Evolutionary conservation across 2,888 invertebrate species (phyloP), one percentile per base, ranked within the genome.

Genomic region (Synanthedon andrenaeformis): DNA sequence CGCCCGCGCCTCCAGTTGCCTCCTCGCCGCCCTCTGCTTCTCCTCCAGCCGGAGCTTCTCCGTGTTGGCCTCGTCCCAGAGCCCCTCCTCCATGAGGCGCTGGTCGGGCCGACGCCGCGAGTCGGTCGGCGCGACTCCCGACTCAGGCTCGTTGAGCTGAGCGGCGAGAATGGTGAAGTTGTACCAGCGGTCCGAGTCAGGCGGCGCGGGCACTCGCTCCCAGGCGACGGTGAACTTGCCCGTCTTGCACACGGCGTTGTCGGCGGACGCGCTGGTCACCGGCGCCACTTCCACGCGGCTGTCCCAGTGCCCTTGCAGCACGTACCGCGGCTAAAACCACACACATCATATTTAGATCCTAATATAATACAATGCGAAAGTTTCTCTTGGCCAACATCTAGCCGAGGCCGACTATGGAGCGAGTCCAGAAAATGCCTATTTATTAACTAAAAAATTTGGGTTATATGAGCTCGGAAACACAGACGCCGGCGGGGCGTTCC

Each of bases 61-160:
- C 1, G 86, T 75, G 82, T 98, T 98, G 56, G 97, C 97, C 59
- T 94, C 94, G 69, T 97, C 95, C 95, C 97, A 97, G 54, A 89
- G 88, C 3, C 97, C 97, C 58, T 95, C 91, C 82, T 99, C 98
- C 99, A 99, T 99, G 64, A 97, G 90, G 53, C 99, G 91, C 87
- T 99, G 99, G 90, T 99, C 99, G 56, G 99, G 99, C 55, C 99
- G 90, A 53, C 90, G 82, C 41, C 98, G 91, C 53, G 95, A 93
- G 89, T 99, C 99, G 0, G 99, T 98, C 10, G 98, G 98, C 52
- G 98, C 97, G 35, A 99, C 93, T 58, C 92, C 94, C 4, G 92
- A 91, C 82, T 99, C 99, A 51, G 90, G 90, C 86, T 99, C 99
- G 84, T 99, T 99, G 66, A 99, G 88, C 84, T 99, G 98, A 73